These are phyloP conservation scores for Nasua narica DNA, from an alignment of 2,797 vertebrate genomes.

Conservation along the genomic window DNA sequence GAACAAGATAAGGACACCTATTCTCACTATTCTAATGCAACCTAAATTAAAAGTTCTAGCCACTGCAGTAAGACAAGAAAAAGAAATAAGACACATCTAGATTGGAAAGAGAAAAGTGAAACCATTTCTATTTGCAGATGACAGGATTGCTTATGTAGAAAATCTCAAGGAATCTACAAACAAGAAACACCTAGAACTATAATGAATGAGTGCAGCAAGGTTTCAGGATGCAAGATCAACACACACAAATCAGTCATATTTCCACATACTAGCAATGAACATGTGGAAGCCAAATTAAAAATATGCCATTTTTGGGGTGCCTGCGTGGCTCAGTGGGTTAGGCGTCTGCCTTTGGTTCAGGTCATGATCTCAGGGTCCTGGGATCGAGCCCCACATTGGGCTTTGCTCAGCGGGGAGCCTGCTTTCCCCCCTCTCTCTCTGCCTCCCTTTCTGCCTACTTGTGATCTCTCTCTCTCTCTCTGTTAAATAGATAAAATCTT, in stretches of 20 bases:
- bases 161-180: not conserved
- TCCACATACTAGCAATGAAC: not conserved
- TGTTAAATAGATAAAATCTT: no score
- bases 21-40: not conserved
- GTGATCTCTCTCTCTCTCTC: no score
- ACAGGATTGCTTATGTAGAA: not conserved
- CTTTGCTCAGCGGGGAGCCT: no score
- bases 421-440: no score
- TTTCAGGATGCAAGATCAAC: not conserved
- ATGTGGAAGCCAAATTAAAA: not conserved
- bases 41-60: not conserved
- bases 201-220: not conserved
- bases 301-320: not conserved
- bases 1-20: not conserved
- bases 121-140: not conserved
- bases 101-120: not conserved
- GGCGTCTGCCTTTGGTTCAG: no score
- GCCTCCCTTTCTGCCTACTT: no score
- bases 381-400: no score
- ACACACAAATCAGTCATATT: not conserved
- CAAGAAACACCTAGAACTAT: not conserved
- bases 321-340: no score
- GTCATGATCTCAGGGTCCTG: no score
- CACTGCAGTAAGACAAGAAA: not conserved
- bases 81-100: not conserved